Conservation (phyloP, 2,888 invertebrate species). For the Cephus rjabovi region DNA sequence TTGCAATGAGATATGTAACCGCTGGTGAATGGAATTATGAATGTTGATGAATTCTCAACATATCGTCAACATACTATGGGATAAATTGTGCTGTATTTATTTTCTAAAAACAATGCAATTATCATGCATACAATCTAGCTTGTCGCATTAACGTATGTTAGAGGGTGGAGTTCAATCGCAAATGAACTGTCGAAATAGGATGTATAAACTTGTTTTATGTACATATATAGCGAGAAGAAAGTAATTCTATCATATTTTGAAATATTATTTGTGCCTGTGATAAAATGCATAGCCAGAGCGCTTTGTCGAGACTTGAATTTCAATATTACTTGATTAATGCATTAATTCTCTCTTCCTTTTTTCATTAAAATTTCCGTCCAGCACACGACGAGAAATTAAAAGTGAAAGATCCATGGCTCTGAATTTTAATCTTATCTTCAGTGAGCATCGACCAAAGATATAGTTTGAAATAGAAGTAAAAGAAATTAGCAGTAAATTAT, state of each 20-base stretch:
- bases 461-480: background rate
- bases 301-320: background rate
- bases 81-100: background rate
- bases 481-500: background rate
- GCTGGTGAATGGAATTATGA: background rate
- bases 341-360: background rate
- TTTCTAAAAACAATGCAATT: background rate
- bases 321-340: background rate
- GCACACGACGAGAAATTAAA: background rate
- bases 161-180: background rate
- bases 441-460: constrained; percentile 3
- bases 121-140: background rate
- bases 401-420: background rate
- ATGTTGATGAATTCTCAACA: background rate
- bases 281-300: background rate
- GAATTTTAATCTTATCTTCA: background rate
- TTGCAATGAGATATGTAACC: background rate
- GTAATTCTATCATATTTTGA: background rate
- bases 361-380: background rate
- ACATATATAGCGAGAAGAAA: background rate
- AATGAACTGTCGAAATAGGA: background rate
- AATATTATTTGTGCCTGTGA: background rate
- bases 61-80: background rate
- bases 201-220: background rate
- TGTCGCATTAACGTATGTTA: background rate